Evolutionary conservation across 2,888 invertebrate genomes (phyloP).

Genomic region (Gastrophysa polygoni): DNA sequence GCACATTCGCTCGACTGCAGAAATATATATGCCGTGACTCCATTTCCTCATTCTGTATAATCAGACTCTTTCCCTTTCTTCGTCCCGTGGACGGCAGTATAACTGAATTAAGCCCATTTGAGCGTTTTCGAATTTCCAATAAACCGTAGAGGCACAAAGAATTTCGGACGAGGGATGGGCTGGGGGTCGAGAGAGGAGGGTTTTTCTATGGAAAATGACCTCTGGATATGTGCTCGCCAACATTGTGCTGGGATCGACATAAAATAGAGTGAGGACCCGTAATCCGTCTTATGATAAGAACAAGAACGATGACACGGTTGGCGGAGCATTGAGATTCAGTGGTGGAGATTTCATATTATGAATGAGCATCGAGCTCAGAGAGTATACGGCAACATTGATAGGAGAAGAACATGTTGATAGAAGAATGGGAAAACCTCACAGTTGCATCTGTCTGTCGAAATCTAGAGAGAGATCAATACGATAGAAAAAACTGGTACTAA

Average conservation of each 20-base stretch:
- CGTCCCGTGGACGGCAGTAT: slow-evolving; percentile 17
- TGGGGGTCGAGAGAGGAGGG: slow-evolving; percentile 20
- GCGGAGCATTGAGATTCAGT: slow-evolving; percentile 29
- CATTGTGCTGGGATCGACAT: slow-evolving; percentile 55
- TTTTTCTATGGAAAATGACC: slow-evolving; percentile 29
- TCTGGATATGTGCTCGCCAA: slow-evolving; percentile 38
- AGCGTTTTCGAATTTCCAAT: slow-evolving; percentile 37
- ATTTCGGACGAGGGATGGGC: slow-evolving; percentile 14
- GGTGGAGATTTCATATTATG: background rate
- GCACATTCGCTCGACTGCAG: slow-evolving; percentile 6
- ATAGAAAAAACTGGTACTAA: too few relatives aligned
- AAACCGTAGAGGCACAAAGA: slow-evolving; percentile 35
- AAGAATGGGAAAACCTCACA: too few relatives aligned
- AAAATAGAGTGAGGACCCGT: slow-evolving; percentile 49
- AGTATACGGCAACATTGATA: too few relatives aligned
- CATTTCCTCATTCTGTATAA: slow-evolving; percentile 8
- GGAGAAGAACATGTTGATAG: too few relatives aligned
- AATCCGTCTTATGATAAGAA: slow-evolving; percentile 52
- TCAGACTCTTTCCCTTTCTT: slow-evolving; percentile 12
- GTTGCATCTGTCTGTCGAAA: too few relatives aligned
- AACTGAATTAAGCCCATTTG: slow-evolving; percentile 37
- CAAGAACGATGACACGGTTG: slow-evolving; percentile 46
- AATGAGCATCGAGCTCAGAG: too few relatives aligned
- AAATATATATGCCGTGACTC: slow-evolving; percentile 6
- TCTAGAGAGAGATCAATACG: too few relatives aligned